Evolutionary conservation across 2,113 vertebrate genomes (phyloP).

Genomic region (Odontophorus gujanensis): DNA sequence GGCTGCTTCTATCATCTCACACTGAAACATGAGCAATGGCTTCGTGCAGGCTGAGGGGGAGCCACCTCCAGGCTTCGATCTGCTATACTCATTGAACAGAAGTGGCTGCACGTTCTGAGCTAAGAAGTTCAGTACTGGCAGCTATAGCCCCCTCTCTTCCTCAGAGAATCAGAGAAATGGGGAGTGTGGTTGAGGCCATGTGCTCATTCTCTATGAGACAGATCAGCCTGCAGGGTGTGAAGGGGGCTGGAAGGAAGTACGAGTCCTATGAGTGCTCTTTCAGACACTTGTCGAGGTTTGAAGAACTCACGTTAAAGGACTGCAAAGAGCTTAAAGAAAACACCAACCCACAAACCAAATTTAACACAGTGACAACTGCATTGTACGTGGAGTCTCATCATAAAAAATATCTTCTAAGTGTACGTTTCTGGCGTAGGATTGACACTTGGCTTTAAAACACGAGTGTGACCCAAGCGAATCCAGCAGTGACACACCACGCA

Average conservation of each 20-base stretch:
- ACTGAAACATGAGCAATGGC: neutral
- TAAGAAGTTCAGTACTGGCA: neutral
- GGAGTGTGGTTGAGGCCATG: neutral
- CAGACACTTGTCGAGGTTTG: neutral
- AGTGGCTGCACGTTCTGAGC: neutral
- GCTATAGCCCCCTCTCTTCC: neutral
- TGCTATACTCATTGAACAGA: neutral
- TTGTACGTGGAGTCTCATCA: neutral
- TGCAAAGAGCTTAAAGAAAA: neutral
- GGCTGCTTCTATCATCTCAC: neutral
- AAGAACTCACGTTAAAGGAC: neutral
- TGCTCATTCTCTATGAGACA: neutral
- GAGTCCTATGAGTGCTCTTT: neutral
- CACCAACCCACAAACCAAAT: neutral
- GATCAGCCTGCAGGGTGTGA: neutral
- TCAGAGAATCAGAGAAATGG: neutral
- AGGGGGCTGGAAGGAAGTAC: neutral
- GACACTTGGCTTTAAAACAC: neutral
- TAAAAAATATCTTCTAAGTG: rapidly evolving
- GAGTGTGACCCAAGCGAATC: neutral
- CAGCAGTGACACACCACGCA: neutral
- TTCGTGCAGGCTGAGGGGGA: neutral
- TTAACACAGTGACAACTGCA: too few species aligned
- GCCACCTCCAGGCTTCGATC: neutral
- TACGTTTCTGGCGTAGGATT: neutral